Evolutionary conservation across 2,797 vertebrate genomes (phyloP), one percentile per base, ranked within the genome.

Genomic region (Botia kubotai): DNA sequence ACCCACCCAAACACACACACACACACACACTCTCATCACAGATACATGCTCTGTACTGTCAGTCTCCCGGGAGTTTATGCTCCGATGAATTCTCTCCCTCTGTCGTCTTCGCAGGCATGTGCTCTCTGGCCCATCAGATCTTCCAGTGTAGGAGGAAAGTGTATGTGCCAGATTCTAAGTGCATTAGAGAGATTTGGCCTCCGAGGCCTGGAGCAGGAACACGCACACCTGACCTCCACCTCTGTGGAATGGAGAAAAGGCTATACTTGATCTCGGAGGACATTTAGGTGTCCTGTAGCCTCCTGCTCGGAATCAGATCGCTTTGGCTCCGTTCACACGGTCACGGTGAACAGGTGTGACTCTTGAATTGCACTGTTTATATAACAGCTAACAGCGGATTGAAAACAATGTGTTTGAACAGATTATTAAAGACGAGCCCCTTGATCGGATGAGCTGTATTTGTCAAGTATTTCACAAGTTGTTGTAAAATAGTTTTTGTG

Each of bases 101-200:
- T 71, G 50, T 67, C 57, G 13, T 77, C 72, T 67, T 70, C 72
- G 70, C 11, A 48, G 21, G 50, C 33, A 48, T 21, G 33, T 75
- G 65, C 80, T 77, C 70, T 66, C 74, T 80, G 72, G 43, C 29
- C 70, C 74, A 72, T 55, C 65, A 48, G 76, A 63, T 70, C 48
- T 58, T 26, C 55, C 63, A 62, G 65, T 46, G 71, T 75, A 74
- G 75, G 70, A 69, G 62, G 55, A 57, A 67, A 29, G 73, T 62
- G 58, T 53, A 23, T 53, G 68, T 77, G 63, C 43, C 72, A 68
- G 33, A 48, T 77, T 79, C 55, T 62, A 55, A 76, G 72, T 55
- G 76, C 67, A 79, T 75, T 80, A 71, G 77, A 71, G 57, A 69
- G 60, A 74, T 53, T 79, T 69, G 33, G 81, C 63, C 68, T 73